Percentiles rank a stretch among this genome's conserved stretches.
These are phyloP conservation scores for Coptodon bakossiorum DNA, from an alignment of 2,113 vertebrate species.

Conservation along the genomic window DNA sequence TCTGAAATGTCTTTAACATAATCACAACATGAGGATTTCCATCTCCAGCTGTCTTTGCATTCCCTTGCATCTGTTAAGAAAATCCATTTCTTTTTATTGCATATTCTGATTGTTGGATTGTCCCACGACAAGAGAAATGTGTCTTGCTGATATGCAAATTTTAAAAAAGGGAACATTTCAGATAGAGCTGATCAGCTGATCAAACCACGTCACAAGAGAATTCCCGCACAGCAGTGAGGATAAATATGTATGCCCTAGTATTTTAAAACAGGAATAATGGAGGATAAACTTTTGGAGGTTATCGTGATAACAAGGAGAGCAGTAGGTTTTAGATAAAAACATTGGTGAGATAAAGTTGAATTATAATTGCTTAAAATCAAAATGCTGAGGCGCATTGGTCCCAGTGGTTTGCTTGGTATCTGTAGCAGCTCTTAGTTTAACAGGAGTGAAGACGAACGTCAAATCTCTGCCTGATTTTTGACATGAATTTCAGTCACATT, in stretches of 20 bases:
- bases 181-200: background rate
- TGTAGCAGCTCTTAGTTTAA: background rate
- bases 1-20: background rate
- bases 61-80: background rate
- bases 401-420: background rate
- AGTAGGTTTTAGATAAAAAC: background rate
- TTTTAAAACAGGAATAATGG: background rate
- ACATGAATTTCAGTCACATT: background rate
- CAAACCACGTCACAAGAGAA: background rate
- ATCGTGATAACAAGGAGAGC: background rate
- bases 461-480: background rate
- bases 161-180: background rate
- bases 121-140: background rate
- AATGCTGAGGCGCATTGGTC: background rate
- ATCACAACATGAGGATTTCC: background rate
- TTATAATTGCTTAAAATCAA: background rate
- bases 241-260: background rate
- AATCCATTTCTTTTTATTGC: background rate
- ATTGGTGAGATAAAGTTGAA: background rate
- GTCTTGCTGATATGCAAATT: background rate
- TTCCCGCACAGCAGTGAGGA: background rate
- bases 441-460: background rate
- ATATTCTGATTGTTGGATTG: background rate
- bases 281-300: background rate
- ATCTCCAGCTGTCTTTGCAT: background rate